Base-by-base conservation (phyloP, 1,140 invertebrate species). In the Pristionchus pacificus region DNA sequence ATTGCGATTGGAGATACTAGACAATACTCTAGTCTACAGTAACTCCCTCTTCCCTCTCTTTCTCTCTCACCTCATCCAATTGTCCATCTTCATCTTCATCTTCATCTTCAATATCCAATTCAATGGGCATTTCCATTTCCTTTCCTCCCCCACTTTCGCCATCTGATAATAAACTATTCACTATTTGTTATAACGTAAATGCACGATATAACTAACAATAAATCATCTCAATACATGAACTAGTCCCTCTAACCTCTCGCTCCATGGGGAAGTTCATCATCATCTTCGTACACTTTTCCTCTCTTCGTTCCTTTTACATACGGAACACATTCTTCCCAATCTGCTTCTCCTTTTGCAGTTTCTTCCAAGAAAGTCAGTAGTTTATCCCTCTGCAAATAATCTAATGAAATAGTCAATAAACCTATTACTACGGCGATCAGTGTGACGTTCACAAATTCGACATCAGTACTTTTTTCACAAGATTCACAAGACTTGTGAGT, bases 301-400 rank as follows among this genome's bases (percentile, higher is more conserved):
- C 93, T 87, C 77, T 95, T 88, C 65, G 89, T 89, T 69, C 94
- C 94, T 78, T 93, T 86, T 65, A 94, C 90, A 85, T 90, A 98
- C 2, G 94, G 93, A 85, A 97, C 94, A 55, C 91, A 86, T 85
- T 98, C 94, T 27, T 96, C 95, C 89, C 91, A 90, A 87, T 98
- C 97, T 68, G 95, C 95, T 74, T 97, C 95, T 85, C 96, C 93
- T 78, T 94, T 87, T 2, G 95, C 95, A 85, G 96, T 92, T 86
- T 96, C 96, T 84, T 97, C 96, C 74, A 99, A 92, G 86, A 95
- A 95, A 81, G 96, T 92, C 77, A 99, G 92, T 60, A 99, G 87
- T 84, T 97, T 93, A 86, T 97, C 95, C 31, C 96, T 49, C 38
- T 49, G n/a, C 38, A 49, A 49, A 49, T 49, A 49, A 6, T 49